A percentile compares a stretch with the other conserved stretches of the same genome.
phyloP scores from a whole-genome alignment of 2,797 vertebrate species.

The Austrolebias charrua region DNA sequence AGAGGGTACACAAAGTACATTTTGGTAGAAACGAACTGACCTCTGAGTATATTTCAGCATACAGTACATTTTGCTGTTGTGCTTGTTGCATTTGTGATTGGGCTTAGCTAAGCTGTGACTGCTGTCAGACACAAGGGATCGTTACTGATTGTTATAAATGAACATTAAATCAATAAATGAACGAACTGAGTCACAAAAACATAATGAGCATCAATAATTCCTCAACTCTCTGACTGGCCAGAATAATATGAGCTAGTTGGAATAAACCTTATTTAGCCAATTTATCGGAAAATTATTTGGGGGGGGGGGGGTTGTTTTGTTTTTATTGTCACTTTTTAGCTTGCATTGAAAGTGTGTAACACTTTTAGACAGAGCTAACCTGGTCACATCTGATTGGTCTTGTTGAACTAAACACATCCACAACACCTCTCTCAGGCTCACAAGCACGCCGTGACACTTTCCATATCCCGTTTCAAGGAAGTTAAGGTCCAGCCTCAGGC shows the following conservation, averaged over 20 bases:
- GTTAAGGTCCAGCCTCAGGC: slow-evolving; percentile 55
- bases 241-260: slow-evolving; percentile 12
- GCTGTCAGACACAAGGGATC: too few species aligned
- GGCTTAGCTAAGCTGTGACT: too few species aligned
- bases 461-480: slow-evolving; percentile 63
- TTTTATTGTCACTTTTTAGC: too few species aligned
- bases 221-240: slow-evolving; percentile 1
- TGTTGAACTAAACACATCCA: slow-evolving; percentile 28
- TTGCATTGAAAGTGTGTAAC: not conserved
- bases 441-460: slow-evolving; percentile 63
- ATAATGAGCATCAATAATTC: slow-evolving; percentile 13
- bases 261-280: slow-evolving; percentile 15
- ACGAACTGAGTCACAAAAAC: slow-evolving; percentile 13
- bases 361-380: not conserved
- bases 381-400: slow-evolving; percentile 21
- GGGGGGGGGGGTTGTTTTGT: too few species aligned
- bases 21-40: too few species aligned
- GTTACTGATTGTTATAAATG: slow-evolving; percentile 1
- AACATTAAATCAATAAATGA: slow-evolving; percentile 27
- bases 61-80: too few species aligned
- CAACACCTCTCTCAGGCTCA: slow-evolving; percentile 34
- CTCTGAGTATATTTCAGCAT: too few species aligned
- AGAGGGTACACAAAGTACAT: too few species aligned
- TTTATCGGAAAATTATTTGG: slow-evolving; percentile 1
- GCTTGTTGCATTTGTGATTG: too few species aligned